Percentiles rank a stretch among this genome's conserved stretches.
Evolutionary conservation across 2,797 vertebrate genomes (phyloP).

Genomic region (Sebastes steindachneri): DNA sequence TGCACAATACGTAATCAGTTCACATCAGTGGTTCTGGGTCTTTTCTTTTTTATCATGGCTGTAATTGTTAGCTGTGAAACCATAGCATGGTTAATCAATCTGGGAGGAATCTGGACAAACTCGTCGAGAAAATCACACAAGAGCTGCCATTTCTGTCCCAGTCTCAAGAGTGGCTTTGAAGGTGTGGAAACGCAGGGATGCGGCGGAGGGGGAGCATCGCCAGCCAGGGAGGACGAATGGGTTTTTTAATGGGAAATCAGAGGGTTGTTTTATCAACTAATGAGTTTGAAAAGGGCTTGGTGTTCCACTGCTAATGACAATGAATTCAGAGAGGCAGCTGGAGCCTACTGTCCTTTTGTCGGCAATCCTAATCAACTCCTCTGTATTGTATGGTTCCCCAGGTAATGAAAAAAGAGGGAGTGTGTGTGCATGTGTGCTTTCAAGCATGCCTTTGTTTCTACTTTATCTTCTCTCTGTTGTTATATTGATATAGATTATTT

Average conservation of each 20-base stretch:
- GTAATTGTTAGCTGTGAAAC: conserved; percentile 36
- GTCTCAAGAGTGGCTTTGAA: conserved; percentile 39
- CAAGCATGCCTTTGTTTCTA: conserved; percentile 19
- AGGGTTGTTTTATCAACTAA: conserved; percentile 84
- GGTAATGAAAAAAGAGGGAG: conserved; percentile 53
- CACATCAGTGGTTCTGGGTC: conserved; percentile 9
- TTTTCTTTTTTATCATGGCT: conserved; percentile 5
- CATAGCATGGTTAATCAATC: conserved; percentile 13
- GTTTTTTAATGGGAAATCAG: conserved; percentile 81
- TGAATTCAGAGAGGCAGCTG: conserved; percentile 74
- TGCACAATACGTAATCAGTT: conserved; percentile 23
- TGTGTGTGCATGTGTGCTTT: conserved; percentile 9
- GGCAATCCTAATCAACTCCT: conserved; percentile 73
- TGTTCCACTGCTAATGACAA: conserved; percentile 78
- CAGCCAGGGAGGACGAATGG: conserved; percentile 65
- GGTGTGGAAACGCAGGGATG: conserved; percentile 49
- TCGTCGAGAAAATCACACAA: conserved; percentile 37
- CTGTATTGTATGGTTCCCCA: conserved; percentile 58
- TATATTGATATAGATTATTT: conserved; percentile 20
- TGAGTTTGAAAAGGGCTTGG: conserved; percentile 80
- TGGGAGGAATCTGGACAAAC: conserved; percentile 24
- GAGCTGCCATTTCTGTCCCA: conserved; percentile 44
- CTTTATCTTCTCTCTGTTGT: conserved; percentile 7
- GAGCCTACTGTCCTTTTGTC: conserved; percentile 67
- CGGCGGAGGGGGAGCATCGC: conserved; percentile 16